A percentile compares a stretch with the other conserved stretches of the same genome.
These are phyloP conservation scores for Strigops habroptila DNA, from an alignment of 2,113 vertebrate species.

Conservation along the genomic window DNA sequence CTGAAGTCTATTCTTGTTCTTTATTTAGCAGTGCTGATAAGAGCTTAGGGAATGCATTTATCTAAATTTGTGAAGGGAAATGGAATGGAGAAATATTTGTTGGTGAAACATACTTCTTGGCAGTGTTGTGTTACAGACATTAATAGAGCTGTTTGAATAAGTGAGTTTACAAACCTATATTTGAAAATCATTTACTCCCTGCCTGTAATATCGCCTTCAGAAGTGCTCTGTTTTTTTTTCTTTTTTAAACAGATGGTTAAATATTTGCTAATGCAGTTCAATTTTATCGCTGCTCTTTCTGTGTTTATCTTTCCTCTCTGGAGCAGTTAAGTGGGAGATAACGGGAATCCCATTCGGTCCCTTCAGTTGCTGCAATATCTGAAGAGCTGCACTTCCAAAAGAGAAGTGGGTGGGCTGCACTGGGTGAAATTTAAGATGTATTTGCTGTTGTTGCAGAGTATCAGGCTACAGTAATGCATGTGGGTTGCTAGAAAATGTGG, in stretches of 20 bases:
- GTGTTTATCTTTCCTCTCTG: constrained; percentile 70
- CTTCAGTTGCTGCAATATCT: constrained; percentile 58
- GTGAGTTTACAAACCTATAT: constrained; percentile 31
- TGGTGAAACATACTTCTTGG: constrained; percentile 52
- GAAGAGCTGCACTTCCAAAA: constrained; percentile 50
- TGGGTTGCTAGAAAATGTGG: not conserved
- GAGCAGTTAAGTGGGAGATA: constrained; percentile 73
- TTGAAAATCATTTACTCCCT: constrained; percentile 62
- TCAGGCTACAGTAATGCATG: not conserved
- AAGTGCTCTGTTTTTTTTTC: constrained; percentile 43
- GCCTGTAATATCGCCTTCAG: constrained; percentile 56
- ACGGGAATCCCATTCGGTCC: constrained; percentile 57
- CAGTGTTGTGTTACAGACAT: constrained; percentile 39
- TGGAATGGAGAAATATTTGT: constrained; percentile 56
- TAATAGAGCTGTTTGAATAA: constrained; percentile 58
- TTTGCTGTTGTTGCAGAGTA: not conserved
- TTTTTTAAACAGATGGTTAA: constrained; percentile 68
- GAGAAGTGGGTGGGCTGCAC: not conserved
- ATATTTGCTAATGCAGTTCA: constrained; percentile 74
- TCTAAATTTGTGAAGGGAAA: constrained; percentile 35
- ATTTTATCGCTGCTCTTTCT: constrained; percentile 71
- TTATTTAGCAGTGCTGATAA: constrained; percentile 54
- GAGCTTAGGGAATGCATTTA: constrained; percentile 62
- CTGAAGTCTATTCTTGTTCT: not conserved
- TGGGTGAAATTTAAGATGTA: not conserved